Base-by-base conservation (phyloP, 2,797 vertebrate genomes). In the Acanthurus lineatus region DNA sequence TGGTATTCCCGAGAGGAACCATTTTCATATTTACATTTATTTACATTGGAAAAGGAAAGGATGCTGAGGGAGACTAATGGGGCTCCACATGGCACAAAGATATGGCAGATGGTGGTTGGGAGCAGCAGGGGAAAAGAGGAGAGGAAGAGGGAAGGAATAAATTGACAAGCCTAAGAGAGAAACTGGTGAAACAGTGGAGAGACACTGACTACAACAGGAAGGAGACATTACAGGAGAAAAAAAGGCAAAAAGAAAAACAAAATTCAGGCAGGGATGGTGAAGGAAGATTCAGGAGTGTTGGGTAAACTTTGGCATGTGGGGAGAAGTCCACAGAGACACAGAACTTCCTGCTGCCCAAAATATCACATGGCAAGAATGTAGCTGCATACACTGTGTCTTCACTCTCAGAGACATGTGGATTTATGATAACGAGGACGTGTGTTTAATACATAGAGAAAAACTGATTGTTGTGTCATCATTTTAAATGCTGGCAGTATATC, bases 51-150 rank as follows among this genome's bases (percentile, higher is more conserved):
- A 53, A 51, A 62, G 32, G 22, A 58, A 16, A 59, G 11, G 51
- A 69, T 19, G 47, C 54, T 59, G 58, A 70, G 66, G 52, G 69
- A 58, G 64, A 59, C 22, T 69, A 56, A 32, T 77, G 81, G 61
- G 49, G 57, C 73, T 82, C 69, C 61, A 76, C 76, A 64, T 79
- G 79, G 53, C 68, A 70, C 53, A 57, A 51, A 60, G 70, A 9
- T 14, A 52, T 72, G 71, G 74, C 76, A 84, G 78, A 80, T 82
- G 81, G 79, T 70, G 76, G 57, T 60, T 1, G 0, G 35, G 19
- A 69, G 69, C 65, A 70, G 56, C 66, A 48, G 69, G 77, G 38
- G 45, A 63, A 40, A 19, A 63, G 19, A 52, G 22, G 7, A 20
- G 40, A 25, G 73, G 40, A 35, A 42, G 22, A 17, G 19, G 54